Percentiles rank a stretch among this genome's conserved stretches.
Evolutionary conservation across 2,888 invertebrate species (phyloP).

Genomic region (Hemistola chrysoprasaria): DNA sequence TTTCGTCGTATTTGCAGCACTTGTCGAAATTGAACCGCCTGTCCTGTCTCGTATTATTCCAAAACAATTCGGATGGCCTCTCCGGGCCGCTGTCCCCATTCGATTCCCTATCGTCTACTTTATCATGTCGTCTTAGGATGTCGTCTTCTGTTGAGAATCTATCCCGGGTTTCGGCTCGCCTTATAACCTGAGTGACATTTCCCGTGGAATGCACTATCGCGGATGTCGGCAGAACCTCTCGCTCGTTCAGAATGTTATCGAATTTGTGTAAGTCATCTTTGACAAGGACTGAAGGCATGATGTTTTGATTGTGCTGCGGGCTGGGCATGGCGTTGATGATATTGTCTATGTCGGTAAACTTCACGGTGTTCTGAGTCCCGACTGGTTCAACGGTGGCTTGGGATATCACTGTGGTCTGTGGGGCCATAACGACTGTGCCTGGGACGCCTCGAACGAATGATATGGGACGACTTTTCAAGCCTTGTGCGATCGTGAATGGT

Average conservation of each 20-base stretch:
- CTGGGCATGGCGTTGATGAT: slow-evolving; percentile 57
- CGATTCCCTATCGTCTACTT: no score
- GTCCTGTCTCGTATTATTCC: slow-evolving; percentile 71
- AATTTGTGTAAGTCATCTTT: slow-evolving; percentile 61
- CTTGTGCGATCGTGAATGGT: slow-evolving; percentile 59
- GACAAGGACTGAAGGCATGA: slow-evolving; percentile 53
- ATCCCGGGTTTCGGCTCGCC: slow-evolving; percentile 61
- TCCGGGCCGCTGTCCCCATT: slow-evolving; percentile 45
- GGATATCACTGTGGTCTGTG: slow-evolving; percentile 69
- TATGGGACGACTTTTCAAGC: slow-evolving; percentile 63
- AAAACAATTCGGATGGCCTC: slow-evolving; percentile 65
- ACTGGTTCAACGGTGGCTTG: slow-evolving; percentile 54
- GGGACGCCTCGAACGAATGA: slow-evolving; percentile 62
- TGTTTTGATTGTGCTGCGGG: slow-evolving; percentile 28
- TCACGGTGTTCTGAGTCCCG: slow-evolving; percentile 45
- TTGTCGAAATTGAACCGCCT: slow-evolving; percentile 68
- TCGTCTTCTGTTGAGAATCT: slow-evolving; percentile 63
- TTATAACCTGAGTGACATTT: slow-evolving; percentile 70
- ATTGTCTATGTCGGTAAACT: slow-evolving; percentile 64
- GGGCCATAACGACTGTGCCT: slow-evolving; percentile 70
- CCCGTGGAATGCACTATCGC: slow-evolving; percentile 65
- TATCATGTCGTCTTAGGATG: no score
- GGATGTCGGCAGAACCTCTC: slow-evolving; percentile 62
- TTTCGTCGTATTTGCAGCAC: slow-evolving; percentile 63
- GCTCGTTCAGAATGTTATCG: slow-evolving; percentile 59